phyloP scores from a whole-genome alignment of 2,113 vertebrate genomes.

The Tachycineta bicolor region DNA sequence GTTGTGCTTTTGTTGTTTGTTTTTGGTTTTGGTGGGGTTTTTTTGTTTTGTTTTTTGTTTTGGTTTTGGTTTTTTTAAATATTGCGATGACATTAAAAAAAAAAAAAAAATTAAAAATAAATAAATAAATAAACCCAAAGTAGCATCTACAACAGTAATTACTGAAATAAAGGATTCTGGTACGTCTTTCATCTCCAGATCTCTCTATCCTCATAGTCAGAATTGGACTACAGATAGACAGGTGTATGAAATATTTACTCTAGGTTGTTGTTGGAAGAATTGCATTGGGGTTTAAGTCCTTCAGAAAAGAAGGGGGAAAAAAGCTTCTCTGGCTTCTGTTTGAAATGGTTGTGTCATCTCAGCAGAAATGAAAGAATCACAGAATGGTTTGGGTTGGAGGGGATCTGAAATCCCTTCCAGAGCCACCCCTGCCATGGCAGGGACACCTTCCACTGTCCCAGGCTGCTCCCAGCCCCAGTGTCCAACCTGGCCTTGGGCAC shows the following conservation, averaged over 20 bases:
- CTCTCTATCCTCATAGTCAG: background rate
- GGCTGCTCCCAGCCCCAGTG: background rate
- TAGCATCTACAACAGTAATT: background rate
- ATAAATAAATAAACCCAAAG: background rate
- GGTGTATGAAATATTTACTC: background rate
- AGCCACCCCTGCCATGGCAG: background rate
- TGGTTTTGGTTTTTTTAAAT: background rate
- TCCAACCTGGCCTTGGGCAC: background rate
- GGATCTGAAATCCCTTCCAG: fast-evolving
- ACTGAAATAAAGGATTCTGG: background rate
- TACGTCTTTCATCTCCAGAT: background rate
- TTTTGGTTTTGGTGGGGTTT: too few relatives aligned
- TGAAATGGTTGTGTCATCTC: background rate
- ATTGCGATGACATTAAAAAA: background rate
- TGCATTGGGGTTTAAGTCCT: background rate
- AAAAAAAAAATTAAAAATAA: background rate
- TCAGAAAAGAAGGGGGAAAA: background rate
- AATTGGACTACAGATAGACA: background rate
- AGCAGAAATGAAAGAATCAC: background rate
- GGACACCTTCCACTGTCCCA: background rate
- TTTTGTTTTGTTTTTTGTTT: too few relatives aligned
- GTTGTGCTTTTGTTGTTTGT: background rate
- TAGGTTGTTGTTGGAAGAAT: background rate
- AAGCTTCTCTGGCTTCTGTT: background rate
- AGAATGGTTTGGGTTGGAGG: background rate